Evolutionary conservation across 2,797 vertebrate species (phyloP), one percentile per base, ranked within the genome.

Genomic region (Pitangus sulphuratus): DNA sequence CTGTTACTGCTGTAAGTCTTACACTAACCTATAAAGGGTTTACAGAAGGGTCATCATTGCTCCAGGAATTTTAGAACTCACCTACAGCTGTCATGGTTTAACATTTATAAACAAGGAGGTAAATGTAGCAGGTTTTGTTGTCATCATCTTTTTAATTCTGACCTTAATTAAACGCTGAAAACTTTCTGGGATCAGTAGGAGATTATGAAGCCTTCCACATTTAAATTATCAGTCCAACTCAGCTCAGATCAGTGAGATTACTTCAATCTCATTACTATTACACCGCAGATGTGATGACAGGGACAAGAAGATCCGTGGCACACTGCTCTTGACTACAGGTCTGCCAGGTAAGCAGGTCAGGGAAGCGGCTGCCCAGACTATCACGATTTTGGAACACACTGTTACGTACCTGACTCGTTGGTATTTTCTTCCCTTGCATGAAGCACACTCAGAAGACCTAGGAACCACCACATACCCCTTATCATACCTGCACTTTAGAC

Each of bases 181-280:
- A 96, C 64, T 95, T 96, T 89, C 80, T 64, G 77, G 77, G 81
- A 91, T 96, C 80, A 79, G 77, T 7, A 90, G 74, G 47, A 93
- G 94, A 95, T 93, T 93, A 95, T 66, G 74, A 90, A 94, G 83
- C 74, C 83, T 96, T 95, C 88, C 85, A 90, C 94, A 94, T 91
- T 94, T 93, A 94, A 94, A 94, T 79, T 79, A 86, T 28, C 83
- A 83, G 48, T 80, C 62, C 62, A 93, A 78, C 53, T 91, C 22
- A 4, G 77, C 51, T 56, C 62, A 77, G 75, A 90, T 92, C 87
- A 92, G 77, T 33, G 77, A 87, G 88, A 93, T 91, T 90, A 82
- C 28, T 78, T n/a, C 64, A 84, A 44, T 91, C 89, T 94, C 96
- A 87, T 90, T 92, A 91, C 64, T 77, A 25, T 92, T 84, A 90